Base-by-base conservation (phyloP, 2,113 vertebrate genomes). In the Gnathonemus echidnorhynchus region DNA sequence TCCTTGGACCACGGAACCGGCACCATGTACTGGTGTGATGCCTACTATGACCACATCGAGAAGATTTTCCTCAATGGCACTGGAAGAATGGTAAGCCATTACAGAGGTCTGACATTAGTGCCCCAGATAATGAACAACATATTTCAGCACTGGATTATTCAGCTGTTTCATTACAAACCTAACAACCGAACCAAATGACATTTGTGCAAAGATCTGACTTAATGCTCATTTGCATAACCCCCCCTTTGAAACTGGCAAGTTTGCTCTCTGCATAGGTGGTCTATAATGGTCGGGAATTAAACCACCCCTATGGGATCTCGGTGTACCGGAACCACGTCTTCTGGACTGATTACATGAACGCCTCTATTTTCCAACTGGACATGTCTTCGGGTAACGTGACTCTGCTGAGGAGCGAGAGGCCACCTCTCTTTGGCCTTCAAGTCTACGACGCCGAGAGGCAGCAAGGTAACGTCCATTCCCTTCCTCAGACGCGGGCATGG, bases 271-370 rank as follows among this genome's bases (percentile, higher is more conserved):
- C 93, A n/a, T 93, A 98, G 97, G 94, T 97, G 93, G 94, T 97
- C 88, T 97, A 97, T 92, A 96, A 89, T 90, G 97, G 97, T 49
- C 97, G 96, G 92, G 97, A 97, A 90, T 21, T 97, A 91, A 97
- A 97, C 90, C 97, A 97, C 91, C 97, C 97, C 6, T 98, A 97
- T 93, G 97, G 97, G 87, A 93, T 98, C 1, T 97, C 97, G 0
- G 95, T 97, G 90, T 95, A 97, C 0, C 94, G 94, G 31, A 96
- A 96, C 91, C 95, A 94, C 17, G 93, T 98, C 49, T 98, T 97
- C 93, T 98, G 97, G 97, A 97, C 97, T 11, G 97, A 97, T 92
- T 97, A 97, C 88, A 97, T 97, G 96, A 98, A 97, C 89, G 97
- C 96, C 5, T 97, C 97, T 0, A 97, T 98, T 94, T 98, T 97